Percentiles rank a stretch among this genome's conserved stretches.
phyloP scores from a whole-genome alignment of 2,888 invertebrate genomes.

The Meiosimyza platycephala region DNA sequence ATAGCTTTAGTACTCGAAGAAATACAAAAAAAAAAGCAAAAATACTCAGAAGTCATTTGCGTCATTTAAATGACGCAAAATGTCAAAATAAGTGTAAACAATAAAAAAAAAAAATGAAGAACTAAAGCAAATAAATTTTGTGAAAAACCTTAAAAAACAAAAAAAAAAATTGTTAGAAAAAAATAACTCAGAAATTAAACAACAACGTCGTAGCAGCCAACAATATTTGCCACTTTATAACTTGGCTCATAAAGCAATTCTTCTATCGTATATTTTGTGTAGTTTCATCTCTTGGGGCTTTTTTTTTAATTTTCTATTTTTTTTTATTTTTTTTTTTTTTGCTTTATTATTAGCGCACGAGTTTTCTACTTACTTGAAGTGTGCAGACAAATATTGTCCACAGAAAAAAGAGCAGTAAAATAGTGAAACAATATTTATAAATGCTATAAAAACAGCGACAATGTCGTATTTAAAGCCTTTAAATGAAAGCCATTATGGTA shows the following conservation, averaged over 20 bases:
- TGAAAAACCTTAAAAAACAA: neutral
- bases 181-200: neutral
- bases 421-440: constrained; percentile 45
- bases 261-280: constrained; percentile 45
- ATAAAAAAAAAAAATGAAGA: neutral
- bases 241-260: constrained; percentile 47
- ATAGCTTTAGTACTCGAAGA: too few species aligned
- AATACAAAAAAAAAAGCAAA: neutral
- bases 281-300: constrained; percentile 31
- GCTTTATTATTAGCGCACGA: neutral
- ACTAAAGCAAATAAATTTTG: neutral
- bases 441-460: constrained; percentile 39
- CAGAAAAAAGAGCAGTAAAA: neutral
- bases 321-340: neutral
- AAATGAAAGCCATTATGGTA: too few species aligned
- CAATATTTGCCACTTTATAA: constrained; percentile 6
- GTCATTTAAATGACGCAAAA: constrained; percentile 10
- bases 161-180: too few species aligned
- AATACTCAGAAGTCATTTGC: neutral
- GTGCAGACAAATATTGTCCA: constrained; percentile 8
- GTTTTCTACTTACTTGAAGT: neutral
- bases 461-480: too few species aligned
- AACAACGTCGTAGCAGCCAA: neutral
- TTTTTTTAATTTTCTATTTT: neutral
- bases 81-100: neutral